These are phyloP conservation scores for Apis laboriosa DNA, from an alignment of 1,140 invertebrate genomes.

Conservation along the genomic window DNA sequence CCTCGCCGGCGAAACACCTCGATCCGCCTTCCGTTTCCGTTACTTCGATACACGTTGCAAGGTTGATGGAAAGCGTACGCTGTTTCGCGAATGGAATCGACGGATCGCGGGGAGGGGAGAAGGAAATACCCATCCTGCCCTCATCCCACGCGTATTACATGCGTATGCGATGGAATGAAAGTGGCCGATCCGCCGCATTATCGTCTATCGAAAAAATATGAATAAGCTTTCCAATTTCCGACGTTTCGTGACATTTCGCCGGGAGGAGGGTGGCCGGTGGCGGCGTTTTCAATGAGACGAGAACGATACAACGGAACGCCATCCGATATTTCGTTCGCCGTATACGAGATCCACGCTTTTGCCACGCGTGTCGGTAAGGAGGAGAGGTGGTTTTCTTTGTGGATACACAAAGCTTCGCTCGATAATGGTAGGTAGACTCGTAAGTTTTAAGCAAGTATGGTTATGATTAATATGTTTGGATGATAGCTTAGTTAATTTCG, in stretches of 20 bases:
- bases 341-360: conserved; percentile 31
- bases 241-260: conserved; percentile 80
- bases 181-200: conserved; percentile 61
- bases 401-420: too few species aligned
- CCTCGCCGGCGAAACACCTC: too few species aligned
- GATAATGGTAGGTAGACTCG: too few species aligned
- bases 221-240: conserved; percentile 81
- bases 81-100: too few species aligned
- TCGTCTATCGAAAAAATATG: conserved; percentile 79
- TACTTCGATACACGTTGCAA: too few species aligned
- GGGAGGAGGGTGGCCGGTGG: conserved; percentile 73
- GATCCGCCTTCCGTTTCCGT: too few species aligned
- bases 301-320: conserved; percentile 77
- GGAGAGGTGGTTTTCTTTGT: too few species aligned
- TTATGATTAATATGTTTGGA: too few species aligned
- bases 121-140: conserved; percentile 29
- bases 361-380: not conserved
- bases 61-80: too few species aligned
- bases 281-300: conserved; percentile 75
- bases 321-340: conserved; percentile 75
- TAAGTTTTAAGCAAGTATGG: too few species aligned
- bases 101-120: too few species aligned
- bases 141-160: conserved; percentile 60
- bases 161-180: conserved; percentile 76
- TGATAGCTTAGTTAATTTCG: too few species aligned